phyloP scores from a whole-genome alignment of 2,113 vertebrate species.

The Hippocampus guttulatus region DNA sequence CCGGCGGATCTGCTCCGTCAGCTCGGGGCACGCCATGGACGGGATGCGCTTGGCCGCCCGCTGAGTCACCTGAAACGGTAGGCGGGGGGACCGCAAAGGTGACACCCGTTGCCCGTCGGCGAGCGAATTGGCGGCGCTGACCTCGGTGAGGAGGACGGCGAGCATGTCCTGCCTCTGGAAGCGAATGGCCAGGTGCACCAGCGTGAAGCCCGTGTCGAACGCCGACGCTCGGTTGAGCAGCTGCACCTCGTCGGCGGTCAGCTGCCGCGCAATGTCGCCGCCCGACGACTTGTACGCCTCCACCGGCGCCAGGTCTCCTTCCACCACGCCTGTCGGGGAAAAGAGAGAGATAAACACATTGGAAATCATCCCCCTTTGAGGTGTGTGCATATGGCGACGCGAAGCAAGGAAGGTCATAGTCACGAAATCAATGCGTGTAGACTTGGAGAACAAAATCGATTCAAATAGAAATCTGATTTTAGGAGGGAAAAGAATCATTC shows the following conservation, averaged over 20 bases:
- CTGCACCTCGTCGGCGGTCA: conserved; percentile 90
- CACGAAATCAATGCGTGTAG: no score
- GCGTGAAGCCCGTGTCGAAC: conserved; percentile 91
- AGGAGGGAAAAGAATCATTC: no score
- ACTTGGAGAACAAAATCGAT: no score
- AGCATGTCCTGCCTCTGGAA: conserved; percentile 99
- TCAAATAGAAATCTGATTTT: background rate
- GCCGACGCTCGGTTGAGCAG: conserved; percentile 91
- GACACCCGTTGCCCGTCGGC: no score
- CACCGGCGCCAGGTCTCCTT: conserved; percentile 89
- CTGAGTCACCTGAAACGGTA: conserved; percentile 79
- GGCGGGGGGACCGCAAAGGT: no score
- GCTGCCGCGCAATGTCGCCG: conserved; percentile 93
- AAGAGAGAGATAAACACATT: background rate
- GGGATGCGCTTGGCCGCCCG: conserved; percentile 96
- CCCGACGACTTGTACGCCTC: conserved; percentile 93
- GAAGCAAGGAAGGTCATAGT: no score
- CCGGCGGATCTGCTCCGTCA: conserved; percentile 93
- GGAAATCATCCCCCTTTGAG: no score
- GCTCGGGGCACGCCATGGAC: conserved; percentile 93
- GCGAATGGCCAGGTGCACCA: conserved; percentile 94
- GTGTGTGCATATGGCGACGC: no score
- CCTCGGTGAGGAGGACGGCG: conserved; percentile 92
- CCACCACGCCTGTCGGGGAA: conserved; percentile 82
- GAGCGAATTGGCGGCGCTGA: conserved; percentile 41